phyloP scores from a whole-genome alignment of 1,140 invertebrate genomes.

The Bombus polaris region DNA sequence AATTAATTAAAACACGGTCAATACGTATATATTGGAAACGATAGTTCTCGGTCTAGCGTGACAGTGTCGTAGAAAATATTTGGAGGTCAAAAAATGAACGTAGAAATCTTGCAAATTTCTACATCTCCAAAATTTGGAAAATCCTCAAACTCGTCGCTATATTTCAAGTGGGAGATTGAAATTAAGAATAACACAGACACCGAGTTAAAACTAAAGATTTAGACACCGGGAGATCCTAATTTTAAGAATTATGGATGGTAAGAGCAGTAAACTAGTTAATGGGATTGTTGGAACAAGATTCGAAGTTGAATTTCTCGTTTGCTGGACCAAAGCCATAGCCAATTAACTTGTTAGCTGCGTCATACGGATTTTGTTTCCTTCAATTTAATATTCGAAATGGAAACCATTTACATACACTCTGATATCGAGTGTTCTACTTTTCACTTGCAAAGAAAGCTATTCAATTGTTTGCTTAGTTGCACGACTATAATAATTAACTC shows the following conservation, averaged over 20 bases:
- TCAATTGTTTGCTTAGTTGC: not conserved
- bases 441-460: not conserved
- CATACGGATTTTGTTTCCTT: not conserved
- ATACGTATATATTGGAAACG: not conserved
- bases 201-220: not conserved
- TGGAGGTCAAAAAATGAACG: too few relatives aligned
- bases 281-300: not conserved
- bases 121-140: too few relatives aligned
- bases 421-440: not conserved
- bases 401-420: not conserved
- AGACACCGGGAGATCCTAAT: not conserved
- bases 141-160: too few relatives aligned
- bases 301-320: conserved; percentile 4
- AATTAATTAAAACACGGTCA: not conserved
- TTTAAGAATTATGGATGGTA: not conserved
- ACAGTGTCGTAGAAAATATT: not conserved
- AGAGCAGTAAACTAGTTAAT: not conserved
- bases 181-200: not conserved
- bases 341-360: conserved; percentile 5
- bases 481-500: not conserved
- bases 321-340: not conserved
- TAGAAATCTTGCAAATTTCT: too few relatives aligned
- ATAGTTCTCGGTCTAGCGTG: not conserved
- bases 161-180: not conserved
- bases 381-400: not conserved